Conservation (phyloP, 1,140 invertebrate species). For the Coelopa frigida region DNA sequence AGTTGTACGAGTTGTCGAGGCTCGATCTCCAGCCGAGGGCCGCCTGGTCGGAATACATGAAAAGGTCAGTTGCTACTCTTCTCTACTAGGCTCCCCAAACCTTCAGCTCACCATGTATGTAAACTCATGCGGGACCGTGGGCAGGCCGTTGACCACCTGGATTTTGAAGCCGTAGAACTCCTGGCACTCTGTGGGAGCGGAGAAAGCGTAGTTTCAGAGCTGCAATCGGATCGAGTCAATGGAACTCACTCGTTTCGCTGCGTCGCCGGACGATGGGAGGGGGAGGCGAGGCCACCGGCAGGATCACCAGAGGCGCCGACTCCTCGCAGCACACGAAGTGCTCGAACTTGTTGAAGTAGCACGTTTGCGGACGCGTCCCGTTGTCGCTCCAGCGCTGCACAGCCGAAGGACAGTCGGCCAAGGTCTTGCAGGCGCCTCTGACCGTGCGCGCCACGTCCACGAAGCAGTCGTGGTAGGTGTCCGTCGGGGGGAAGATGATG, state of each 20-base stretch:
- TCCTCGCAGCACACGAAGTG: conserved; percentile 32
- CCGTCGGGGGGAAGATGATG: conserved; percentile 32
- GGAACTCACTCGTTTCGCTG: conserved; percentile 20
- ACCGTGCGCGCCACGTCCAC: conserved; percentile 15
- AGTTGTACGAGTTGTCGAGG: conserved; percentile 19
- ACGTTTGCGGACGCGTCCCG: conserved; percentile 27
- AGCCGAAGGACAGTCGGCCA: conserved; percentile 27
- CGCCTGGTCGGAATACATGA: conserved; percentile 18
- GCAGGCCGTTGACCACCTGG: conserved; percentile 41
- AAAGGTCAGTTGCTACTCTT: too few relatives aligned
- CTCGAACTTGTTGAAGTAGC: conserved; percentile 37
- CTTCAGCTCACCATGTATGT: conserved; percentile 46
- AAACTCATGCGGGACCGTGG: conserved; percentile 42
- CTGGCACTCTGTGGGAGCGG: conserved; percentile 7
- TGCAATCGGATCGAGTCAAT: conserved; percentile 7
- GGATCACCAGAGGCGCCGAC: conserved; percentile 1
- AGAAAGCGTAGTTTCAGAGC: neutral
- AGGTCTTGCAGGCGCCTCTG: conserved; percentile 22
- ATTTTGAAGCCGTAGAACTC: conserved; percentile 11
- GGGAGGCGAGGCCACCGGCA: neutral
- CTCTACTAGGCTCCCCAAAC: too few relatives aligned
- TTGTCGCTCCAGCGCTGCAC: conserved; percentile 20
- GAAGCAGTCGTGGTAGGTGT: conserved; percentile 31
- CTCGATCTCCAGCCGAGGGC: conserved; percentile 38
- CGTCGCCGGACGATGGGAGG: conserved; percentile 9